Conservation (phyloP, 2,113 vertebrate species). For the Percina caprodes region DNA sequence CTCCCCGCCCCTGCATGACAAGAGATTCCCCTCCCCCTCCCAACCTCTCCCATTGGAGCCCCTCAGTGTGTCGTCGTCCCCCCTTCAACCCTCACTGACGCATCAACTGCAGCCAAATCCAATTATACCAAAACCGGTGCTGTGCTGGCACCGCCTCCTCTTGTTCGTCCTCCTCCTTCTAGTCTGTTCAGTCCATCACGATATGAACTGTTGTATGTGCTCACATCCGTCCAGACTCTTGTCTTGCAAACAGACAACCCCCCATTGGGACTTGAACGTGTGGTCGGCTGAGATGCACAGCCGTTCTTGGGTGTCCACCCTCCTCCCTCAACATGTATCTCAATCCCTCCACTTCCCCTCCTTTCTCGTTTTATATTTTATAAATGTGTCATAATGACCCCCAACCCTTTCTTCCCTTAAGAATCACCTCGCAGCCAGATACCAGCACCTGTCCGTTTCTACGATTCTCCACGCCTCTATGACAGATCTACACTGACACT, state of each 20-base stretch:
- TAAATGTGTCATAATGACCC: neutral
- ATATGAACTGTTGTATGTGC: constrained; percentile 43
- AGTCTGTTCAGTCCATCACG: constrained; percentile 41
- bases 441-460: constrained; percentile 49
- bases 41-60: constrained; percentile 49
- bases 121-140: constrained; percentile 86
- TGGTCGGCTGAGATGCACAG: constrained; percentile 37
- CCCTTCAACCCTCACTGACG: constrained; percentile 66
- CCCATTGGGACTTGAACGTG: constrained; percentile 28
- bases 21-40: constrained; percentile 29
- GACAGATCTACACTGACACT: constrained; percentile 6
- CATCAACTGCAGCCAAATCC: constrained; percentile 82
- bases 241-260: constrained; percentile 32
- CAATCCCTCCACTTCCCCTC: constrained; percentile 7
- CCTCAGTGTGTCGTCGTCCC: constrained; percentile 34
- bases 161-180: constrained; percentile 4
- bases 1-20: constrained; percentile 71
- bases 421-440: constrained; percentile 26
- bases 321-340: constrained; percentile 6
- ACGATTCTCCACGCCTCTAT: neutral
- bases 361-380: neutral
- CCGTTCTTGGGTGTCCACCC: constrained; percentile 13
- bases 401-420: neutral
- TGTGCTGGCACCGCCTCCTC: constrained; percentile 58
- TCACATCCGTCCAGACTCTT: constrained; percentile 76